phyloP scores from a whole-genome alignment of 2,797 vertebrate species.

The Silurus aristotelis region DNA sequence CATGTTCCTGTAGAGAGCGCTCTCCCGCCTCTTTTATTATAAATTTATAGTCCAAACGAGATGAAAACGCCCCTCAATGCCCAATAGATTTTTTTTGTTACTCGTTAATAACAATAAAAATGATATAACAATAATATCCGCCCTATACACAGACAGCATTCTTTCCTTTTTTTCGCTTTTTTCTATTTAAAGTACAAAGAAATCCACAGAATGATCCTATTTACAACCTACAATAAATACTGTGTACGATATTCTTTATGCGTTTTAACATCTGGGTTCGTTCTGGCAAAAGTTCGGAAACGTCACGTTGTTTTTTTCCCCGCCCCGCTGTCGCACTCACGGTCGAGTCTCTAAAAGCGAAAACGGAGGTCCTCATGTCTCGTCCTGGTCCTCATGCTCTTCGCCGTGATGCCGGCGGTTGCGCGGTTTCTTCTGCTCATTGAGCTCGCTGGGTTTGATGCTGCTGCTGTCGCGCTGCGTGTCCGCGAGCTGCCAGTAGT shows the following conservation, averaged over 20 bases:
- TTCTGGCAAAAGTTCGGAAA: conserved; percentile 46
- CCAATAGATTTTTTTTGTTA: conserved; percentile 54
- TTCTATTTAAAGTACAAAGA: conserved; percentile 79
- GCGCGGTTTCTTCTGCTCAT: conserved; percentile 95
- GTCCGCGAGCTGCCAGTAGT: conserved; percentile 92
- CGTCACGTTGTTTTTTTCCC: conserved; percentile 42
- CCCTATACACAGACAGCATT: conserved; percentile 79
- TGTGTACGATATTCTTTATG: conserved; percentile 74
- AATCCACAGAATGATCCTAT: conserved; percentile 84
- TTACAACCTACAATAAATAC: conserved; percentile 96
- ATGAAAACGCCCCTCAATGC: conserved; percentile 60
- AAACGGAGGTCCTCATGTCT: conserved; percentile 82
- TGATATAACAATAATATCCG: conserved; percentile 77
- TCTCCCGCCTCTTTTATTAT: neutral
- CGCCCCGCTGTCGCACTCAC: neutral
- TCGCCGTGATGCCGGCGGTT: conserved; percentile 90
- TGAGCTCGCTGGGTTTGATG: conserved; percentile 83
- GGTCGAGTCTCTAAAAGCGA: conserved; percentile 66
- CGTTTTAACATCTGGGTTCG: conserved; percentile 62
- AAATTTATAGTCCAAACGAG: conserved; percentile 41
- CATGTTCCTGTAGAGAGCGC: neutral
- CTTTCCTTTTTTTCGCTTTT: conserved; percentile 52
- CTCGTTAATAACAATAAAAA: conserved; percentile 71
- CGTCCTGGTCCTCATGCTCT: conserved; percentile 62
- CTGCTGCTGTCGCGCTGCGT: conserved; percentile 75